phyloP scores from a whole-genome alignment of 2,113 vertebrate genomes.

The Phainopepla nitens region DNA sequence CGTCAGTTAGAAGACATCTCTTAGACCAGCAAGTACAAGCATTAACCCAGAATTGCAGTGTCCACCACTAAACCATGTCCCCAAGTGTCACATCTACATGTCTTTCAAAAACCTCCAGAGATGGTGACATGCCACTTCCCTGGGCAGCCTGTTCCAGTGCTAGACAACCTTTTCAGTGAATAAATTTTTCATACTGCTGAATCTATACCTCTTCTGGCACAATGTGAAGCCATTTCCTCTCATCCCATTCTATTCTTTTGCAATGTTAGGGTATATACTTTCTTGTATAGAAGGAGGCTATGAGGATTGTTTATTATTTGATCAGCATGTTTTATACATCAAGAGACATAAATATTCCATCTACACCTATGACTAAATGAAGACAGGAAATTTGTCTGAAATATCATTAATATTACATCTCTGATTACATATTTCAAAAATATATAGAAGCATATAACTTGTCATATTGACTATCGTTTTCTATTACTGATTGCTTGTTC shows the following conservation, averaged over 20 bases:
- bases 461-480: neutral
- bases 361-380: neutral
- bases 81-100: neutral
- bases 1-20: neutral
- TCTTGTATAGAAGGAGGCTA: neutral
- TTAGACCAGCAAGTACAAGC: neutral
- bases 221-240: neutral
- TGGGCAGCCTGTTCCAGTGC: neutral
- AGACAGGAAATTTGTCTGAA: neutral
- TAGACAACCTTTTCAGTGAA: neutral
- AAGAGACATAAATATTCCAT: neutral
- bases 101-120: neutral
- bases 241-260: neutral
- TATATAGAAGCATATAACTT: neutral
- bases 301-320: neutral
- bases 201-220: neutral
- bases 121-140: neutral
- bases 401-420: neutral
- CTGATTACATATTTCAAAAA: neutral
- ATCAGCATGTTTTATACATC: neutral
- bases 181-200: neutral
- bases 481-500: neutral
- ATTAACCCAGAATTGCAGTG: neutral
- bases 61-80: neutral
- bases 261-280: neutral